Conservation (phyloP, 2,797 vertebrate species). For the Euphonia xanthogaster region DNA sequence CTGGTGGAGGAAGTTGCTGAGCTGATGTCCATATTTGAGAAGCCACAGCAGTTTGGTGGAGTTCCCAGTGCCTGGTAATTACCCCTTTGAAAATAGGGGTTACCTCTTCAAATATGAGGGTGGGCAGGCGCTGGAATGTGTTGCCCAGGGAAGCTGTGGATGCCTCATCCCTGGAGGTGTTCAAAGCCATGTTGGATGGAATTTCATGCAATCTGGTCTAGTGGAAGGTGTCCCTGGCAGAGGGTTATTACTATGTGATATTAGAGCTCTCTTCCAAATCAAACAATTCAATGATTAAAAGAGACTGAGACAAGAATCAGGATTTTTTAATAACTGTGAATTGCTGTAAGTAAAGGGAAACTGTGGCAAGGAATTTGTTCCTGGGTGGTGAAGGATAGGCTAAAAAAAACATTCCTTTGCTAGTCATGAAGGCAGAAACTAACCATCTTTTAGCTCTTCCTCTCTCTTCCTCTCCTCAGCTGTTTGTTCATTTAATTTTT, state of each 20-base stretch:
- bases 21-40: background rate
- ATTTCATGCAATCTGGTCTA: background rate
- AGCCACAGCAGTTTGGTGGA: accelerated
- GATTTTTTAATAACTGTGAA: background rate
- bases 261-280: background rate
- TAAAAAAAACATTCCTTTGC: background rate
- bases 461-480: background rate
- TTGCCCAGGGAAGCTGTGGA: background rate
- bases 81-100: accelerated
- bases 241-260: background rate
- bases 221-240: background rate
- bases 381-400: background rate
- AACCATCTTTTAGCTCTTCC: background rate
- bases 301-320: background rate
- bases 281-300: background rate
- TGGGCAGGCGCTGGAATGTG: background rate
- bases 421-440: background rate
- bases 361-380: background rate
- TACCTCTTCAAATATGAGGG: background rate
- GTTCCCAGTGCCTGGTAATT: background rate
- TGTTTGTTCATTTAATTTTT: background rate
- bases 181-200: background rate
- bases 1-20: no score
- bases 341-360: background rate
- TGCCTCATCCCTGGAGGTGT: accelerated